Base-by-base conservation (phyloP, 2,113 vertebrate species). In the Python bivittatus region DNA sequence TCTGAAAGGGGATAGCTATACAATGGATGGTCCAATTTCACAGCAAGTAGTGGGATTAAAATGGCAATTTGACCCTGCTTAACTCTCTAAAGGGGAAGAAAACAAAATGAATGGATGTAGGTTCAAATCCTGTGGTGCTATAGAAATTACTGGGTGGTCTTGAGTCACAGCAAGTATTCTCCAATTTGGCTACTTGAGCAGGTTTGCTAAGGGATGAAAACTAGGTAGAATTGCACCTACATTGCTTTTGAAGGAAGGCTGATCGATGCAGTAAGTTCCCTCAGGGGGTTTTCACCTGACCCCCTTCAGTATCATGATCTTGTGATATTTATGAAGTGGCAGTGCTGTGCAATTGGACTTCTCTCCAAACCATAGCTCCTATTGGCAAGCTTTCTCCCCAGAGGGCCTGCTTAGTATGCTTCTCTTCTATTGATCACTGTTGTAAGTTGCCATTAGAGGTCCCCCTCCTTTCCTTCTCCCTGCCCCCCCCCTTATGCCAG, bases 331-430 rank as follows among this genome's bases (percentile, higher is more conserved):
- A 93, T 3, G 0, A 94, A 95, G 93, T 87, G 0, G 90, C 94
- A 93, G 58, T 92, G 54, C 94, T 93, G 57, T 83, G 68, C 11
- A 5, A 94, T 88, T 89, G 1, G 6, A 93, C 96, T 93, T 95
- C 93, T 89, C 90, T 96, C 92, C 90, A 52, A 0, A 0, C 56
- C 60, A 90, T 87, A 92, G 94, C 1, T 42, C 88, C 1, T 94
- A 96, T 95, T 91, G 93, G 95, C 94, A 96, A 95, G 93, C 94
- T 93, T 93, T 92, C 88, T 95, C 96, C 95, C 96, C 92, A 13
- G 58, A 93, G 95, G 95, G 92, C 92, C 84, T 48, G 89, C 91
- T 94, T 96, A 96, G 95, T 97, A 96, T 96, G 95, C 92, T 96
- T 95, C 90, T 92, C 58, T 27, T 96, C 94, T 95, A 96, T 97